Percentiles rank a stretch among this genome's conserved stretches.
phyloP scores from a whole-genome alignment of 2,113 vertebrate genomes.

The Tringa solitaria region DNA sequence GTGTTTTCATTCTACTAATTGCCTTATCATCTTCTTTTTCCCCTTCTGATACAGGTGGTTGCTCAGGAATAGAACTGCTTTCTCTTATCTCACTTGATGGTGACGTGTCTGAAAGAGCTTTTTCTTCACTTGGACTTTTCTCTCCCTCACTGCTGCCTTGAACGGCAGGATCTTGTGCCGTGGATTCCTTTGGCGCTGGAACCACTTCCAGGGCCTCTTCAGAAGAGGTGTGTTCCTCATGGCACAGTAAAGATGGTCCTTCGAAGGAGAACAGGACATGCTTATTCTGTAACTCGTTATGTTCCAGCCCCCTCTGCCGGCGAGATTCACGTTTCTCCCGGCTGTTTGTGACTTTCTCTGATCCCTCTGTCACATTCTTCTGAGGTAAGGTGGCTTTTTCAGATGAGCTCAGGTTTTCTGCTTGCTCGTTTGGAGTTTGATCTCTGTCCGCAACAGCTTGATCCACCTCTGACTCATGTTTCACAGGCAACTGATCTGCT shows the following conservation, averaged over 20 bases:
- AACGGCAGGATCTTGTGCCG: neutral
- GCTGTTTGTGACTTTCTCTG: conserved; percentile 66
- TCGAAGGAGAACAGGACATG: conserved; percentile 71
- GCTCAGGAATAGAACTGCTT: neutral
- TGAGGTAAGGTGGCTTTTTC: neutral
- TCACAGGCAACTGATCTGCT: neutral
- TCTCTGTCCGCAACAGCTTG: neutral
- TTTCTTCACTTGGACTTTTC: neutral
- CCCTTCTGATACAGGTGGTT: neutral
- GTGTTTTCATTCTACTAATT: neutral
- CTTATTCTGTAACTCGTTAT: conserved; percentile 87
- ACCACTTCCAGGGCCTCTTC: neutral
- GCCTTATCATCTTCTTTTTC: neutral
- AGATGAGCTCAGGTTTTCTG: neutral
- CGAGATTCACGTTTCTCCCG: conserved; percentile 90
- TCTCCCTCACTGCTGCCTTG: neutral
- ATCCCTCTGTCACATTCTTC: neutral
- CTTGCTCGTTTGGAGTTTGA: neutral
- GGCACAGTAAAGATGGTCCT: neutral
- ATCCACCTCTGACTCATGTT: neutral
- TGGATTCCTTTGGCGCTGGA: neutral
- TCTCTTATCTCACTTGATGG: neutral
- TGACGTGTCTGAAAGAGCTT: neutral
- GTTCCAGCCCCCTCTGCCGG: conserved; percentile 89
- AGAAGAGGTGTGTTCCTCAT: conserved; percentile 10